These are phyloP conservation scores for Chydorus sphaericus DNA, from an alignment of 2,888 invertebrate species.

Conservation along the genomic window DNA sequence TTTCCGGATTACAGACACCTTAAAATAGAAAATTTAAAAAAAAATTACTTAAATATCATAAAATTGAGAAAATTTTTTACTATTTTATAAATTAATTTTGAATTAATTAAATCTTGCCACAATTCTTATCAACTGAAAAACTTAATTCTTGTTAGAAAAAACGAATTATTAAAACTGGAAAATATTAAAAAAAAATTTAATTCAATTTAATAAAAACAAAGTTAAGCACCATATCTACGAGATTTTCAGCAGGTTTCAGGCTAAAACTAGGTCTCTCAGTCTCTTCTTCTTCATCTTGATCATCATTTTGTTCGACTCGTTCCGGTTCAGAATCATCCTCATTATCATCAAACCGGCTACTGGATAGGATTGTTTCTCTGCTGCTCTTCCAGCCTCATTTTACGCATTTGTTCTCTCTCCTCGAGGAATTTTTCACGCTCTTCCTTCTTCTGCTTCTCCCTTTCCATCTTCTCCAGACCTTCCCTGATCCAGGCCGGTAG, in stretches of 20 bases:
- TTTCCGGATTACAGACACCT: conserved; percentile 77
- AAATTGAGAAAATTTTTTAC: neutral
- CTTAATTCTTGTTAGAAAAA: too few species aligned
- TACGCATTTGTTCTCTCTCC: conserved; percentile 39
- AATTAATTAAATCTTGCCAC: too few species aligned
- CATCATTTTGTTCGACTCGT: conserved; percentile 17
- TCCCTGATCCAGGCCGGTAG: conserved; percentile 97
- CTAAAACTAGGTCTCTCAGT: too few species aligned
- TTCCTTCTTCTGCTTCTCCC: conserved; percentile 73
- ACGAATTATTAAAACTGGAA: too few species aligned
- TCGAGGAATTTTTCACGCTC: conserved; percentile 57
- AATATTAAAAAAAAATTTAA: too few species aligned
- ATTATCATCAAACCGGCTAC: conserved; percentile 20
- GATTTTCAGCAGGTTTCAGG: too few species aligned
- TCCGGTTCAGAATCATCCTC: conserved; percentile 34
- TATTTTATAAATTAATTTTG: too few species aligned
- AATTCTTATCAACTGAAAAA: too few species aligned
- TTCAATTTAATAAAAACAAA: too few species aligned
- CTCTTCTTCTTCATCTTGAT: too few species aligned
- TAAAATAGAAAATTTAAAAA: conserved; percentile 23
- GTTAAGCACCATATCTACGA: too few species aligned
- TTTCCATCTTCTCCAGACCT: conserved; percentile 94
- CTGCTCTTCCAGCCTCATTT: conserved; percentile 22
- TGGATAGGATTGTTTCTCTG: neutral
- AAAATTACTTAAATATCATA: neutral